Percentiles rank a stretch among this genome's conserved stretches.
These are phyloP conservation scores for Prolemur simus DNA, from an alignment of 2,113 vertebrate genomes.

Conservation along the genomic window DNA sequence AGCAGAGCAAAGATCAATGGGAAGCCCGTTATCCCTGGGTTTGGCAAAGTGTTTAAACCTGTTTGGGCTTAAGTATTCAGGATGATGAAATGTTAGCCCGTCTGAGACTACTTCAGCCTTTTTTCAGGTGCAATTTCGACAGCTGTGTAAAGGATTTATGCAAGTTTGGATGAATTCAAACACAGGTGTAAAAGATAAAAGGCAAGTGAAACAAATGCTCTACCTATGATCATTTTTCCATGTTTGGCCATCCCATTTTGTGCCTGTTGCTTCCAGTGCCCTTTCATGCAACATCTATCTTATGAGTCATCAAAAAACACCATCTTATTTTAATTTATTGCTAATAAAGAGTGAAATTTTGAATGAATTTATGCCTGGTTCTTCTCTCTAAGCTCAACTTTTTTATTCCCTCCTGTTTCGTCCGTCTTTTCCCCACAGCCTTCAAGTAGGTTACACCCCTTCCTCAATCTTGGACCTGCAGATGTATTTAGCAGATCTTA, in stretches of 20 bases:
- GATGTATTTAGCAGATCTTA: slow-evolving; percentile 63
- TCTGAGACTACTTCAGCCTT: slow-evolving; percentile 81
- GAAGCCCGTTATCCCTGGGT: slow-evolving; percentile 67
- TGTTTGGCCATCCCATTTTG: slow-evolving; percentile 71
- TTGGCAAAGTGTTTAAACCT: slow-evolving; percentile 76
- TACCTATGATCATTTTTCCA: slow-evolving; percentile 83
- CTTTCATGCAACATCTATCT: slow-evolving; percentile 81
- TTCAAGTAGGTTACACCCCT: slow-evolving; percentile 38
- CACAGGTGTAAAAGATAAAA: slow-evolving; percentile 89
- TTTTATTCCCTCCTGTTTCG: slow-evolving; percentile 73
- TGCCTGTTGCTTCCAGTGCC: slow-evolving; percentile 79
- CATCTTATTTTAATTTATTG: slow-evolving; percentile 83
- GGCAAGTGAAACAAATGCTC: slow-evolving; percentile 81
- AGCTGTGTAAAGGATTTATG: slow-evolving; percentile 87
- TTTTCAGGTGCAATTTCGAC: slow-evolving; percentile 83
- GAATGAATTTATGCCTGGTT: slow-evolving; percentile 71
- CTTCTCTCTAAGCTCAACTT: slow-evolving; percentile 60
- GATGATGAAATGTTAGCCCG: slow-evolving; percentile 79
- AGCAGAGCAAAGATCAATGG: slow-evolving; percentile 73
- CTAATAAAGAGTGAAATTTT: slow-evolving; percentile 81
- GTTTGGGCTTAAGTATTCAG: slow-evolving; percentile 77
- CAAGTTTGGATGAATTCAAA: slow-evolving; percentile 85
- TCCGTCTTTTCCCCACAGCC: slow-evolving; percentile 68
- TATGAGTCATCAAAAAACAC: slow-evolving; percentile 77
- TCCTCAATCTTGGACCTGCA: neutral